Conservation (phyloP, 1,140 invertebrate genomes). For the Drosophila santomea region DNA sequence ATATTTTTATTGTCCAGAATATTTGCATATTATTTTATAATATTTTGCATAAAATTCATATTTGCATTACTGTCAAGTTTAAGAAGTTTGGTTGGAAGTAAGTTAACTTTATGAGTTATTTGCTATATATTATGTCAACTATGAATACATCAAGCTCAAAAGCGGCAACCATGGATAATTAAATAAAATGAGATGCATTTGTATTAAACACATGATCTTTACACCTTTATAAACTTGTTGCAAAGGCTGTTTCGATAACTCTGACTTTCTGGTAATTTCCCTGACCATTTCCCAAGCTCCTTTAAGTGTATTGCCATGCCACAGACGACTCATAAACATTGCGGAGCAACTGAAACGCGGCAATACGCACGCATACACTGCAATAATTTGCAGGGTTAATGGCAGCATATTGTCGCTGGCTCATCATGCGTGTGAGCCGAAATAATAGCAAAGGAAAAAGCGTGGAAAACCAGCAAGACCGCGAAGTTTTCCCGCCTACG, state of each 20-base stretch:
- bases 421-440: constrained; percentile 56
- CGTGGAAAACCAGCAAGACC: constrained; percentile 7
- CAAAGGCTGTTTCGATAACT: background rate
- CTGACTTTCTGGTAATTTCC: constrained; percentile 2
- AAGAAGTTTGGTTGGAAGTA: too few species aligned
- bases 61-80: too few species aligned
- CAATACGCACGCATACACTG: constrained; percentile 25
- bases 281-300: background rate
- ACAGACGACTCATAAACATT: constrained; percentile 33
- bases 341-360: constrained; percentile 5
- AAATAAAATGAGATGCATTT: too few species aligned
- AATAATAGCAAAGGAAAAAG: constrained; percentile 16
- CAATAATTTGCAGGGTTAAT: constrained; percentile 78
- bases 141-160: too few species aligned
- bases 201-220: too few species aligned
- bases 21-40: too few species aligned
- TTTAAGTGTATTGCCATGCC: constrained; percentile 24
- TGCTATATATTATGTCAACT: too few species aligned
- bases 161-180: too few species aligned
- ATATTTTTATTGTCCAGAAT: too few species aligned
- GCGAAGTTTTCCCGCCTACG: constrained; percentile 22
- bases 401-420: constrained; percentile 79
- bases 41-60: too few species aligned
- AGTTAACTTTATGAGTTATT: too few species aligned
- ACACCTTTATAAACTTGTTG: too few species aligned